Conservation (phyloP, 2,888 invertebrate genomes). For the Piscicola geometra region DNA sequence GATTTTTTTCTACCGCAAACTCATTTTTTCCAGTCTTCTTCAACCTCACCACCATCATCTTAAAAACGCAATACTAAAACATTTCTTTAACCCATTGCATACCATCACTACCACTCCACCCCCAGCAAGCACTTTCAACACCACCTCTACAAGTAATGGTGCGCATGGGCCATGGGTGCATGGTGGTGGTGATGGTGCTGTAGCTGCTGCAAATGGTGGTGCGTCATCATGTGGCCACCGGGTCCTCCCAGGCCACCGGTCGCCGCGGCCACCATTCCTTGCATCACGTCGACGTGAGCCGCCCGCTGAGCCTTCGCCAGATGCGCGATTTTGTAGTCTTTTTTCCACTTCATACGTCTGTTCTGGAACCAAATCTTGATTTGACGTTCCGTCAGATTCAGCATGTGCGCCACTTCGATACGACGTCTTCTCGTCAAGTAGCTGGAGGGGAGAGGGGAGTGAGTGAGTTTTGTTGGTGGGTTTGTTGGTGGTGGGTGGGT, state of each 20-base stretch:
- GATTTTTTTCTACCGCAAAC: no score
- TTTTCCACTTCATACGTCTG: slow-evolving; percentile 39
- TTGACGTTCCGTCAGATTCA: slow-evolving; percentile 38
- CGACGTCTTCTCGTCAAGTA: slow-evolving; percentile 29
- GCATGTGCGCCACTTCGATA: slow-evolving; percentile 37
- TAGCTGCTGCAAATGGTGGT: slow-evolving; percentile 26
- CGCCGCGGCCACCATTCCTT: slow-evolving; percentile 31
- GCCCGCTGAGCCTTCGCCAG: slow-evolving; percentile 37
- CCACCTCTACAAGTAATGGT: slow-evolving; percentile 35
- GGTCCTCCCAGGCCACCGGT: slow-evolving; percentile 27
- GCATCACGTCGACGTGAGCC: slow-evolving; percentile 37
- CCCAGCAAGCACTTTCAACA: neutral
- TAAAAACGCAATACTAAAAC: no score
- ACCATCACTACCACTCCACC: neutral
- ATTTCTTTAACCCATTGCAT: no score
- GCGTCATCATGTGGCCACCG: slow-evolving; percentile 22
- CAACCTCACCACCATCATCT: no score
- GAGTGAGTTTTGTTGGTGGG: neutral
- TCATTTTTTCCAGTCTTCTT: no score
- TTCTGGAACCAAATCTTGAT: slow-evolving; percentile 40
- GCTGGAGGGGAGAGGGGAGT: neutral
- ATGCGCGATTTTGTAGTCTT: slow-evolving; percentile 40
- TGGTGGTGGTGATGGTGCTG: slow-evolving; percentile 34
- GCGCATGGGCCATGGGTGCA: slow-evolving; percentile 37
- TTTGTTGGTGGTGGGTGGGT: neutral